These are phyloP conservation scores for Tichodroma muraria DNA, from an alignment of 2,113 vertebrate species.

Conservation along the genomic window DNA sequence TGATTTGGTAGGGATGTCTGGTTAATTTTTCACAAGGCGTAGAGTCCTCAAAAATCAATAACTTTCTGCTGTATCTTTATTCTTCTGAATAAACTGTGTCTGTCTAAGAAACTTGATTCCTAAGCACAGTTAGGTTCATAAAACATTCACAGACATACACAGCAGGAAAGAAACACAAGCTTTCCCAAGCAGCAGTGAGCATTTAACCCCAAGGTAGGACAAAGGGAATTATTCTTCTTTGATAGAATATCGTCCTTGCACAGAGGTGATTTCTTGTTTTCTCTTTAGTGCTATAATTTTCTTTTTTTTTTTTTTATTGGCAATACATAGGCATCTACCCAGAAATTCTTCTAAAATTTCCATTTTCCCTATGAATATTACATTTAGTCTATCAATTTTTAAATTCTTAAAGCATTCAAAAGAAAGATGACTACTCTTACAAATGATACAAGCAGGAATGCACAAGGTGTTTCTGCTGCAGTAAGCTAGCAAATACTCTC, in stretches of 20 bases:
- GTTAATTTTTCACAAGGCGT: slow-evolving; percentile 81
- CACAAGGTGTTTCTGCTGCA: not conserved
- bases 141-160: slow-evolving; percentile 76
- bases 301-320: slow-evolving; percentile 6
- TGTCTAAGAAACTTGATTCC: slow-evolving; percentile 76
- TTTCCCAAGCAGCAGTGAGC: slow-evolving; percentile 46
- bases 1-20: slow-evolving; percentile 73
- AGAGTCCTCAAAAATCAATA: slow-evolving; percentile 77
- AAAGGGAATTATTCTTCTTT: slow-evolving; percentile 51
- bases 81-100: slow-evolving; percentile 74
- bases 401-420: not conserved
- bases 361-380: not conserved
- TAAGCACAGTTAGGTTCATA: slow-evolving; percentile 73
- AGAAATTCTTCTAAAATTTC: slow-evolving; percentile 7
- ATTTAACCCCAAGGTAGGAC: slow-evolving; percentile 66
- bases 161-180: slow-evolving; percentile 71
- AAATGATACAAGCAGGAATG: not conserved
- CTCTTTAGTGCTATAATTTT: not conserved
- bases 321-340: not conserved
- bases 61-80: slow-evolving; percentile 76
- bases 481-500: not conserved
- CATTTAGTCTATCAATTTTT: not conserved
- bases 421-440: not conserved
- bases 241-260: slow-evolving; percentile 42
- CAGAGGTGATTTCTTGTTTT: not conserved